Evolutionary conservation across 2,888 invertebrate species (phyloP).

Genomic region (Lasioglossum marginatum): DNA sequence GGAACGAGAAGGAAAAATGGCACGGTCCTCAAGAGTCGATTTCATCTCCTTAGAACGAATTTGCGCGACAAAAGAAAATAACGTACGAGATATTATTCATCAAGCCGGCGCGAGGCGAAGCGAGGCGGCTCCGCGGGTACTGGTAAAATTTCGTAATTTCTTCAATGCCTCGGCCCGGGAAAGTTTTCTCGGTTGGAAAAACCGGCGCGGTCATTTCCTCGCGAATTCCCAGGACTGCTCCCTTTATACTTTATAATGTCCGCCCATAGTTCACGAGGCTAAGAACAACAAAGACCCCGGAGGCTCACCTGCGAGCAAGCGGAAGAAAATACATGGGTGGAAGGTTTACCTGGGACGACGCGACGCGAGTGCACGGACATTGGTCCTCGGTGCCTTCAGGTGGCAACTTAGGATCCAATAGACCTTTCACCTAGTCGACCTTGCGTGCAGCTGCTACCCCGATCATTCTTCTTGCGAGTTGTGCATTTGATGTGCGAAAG

Average conservation of each 20-base stretch:
- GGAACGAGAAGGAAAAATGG: slow-evolving; percentile 13
- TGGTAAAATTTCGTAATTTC: slow-evolving; percentile 31
- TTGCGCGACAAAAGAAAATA: background rate
- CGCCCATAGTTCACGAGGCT: slow-evolving; percentile 27
- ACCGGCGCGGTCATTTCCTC: slow-evolving; percentile 19
- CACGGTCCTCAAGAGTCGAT: background rate
- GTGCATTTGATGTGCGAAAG: slow-evolving; percentile 61
- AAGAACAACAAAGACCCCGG: slow-evolving; percentile 58
- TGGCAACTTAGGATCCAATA: slow-evolving; percentile 74
- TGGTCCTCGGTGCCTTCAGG: slow-evolving; percentile 53
- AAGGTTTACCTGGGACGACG: slow-evolving; percentile 34
- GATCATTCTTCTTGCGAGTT: slow-evolving; percentile 64
- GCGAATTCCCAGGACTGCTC: slow-evolving; percentile 32
- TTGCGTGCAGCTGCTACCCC: slow-evolving; percentile 64
- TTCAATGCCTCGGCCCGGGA: slow-evolving; percentile 24
- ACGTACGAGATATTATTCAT: slow-evolving; percentile 22
- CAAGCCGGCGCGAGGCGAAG: background rate
- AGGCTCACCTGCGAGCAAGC: slow-evolving; percentile 36
- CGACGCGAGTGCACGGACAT: slow-evolving; percentile 58
- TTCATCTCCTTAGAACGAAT: background rate
- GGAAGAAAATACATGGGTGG: slow-evolving; percentile 62
- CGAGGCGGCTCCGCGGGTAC: background rate
- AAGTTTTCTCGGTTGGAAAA: slow-evolving; percentile 15
- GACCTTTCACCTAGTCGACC: slow-evolving; percentile 60
- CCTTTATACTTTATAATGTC: slow-evolving; percentile 36